These are phyloP conservation scores for Mormyrus hasselquistii DNA, from an alignment of 2,797 vertebrate species.

Conservation along the genomic window DNA sequence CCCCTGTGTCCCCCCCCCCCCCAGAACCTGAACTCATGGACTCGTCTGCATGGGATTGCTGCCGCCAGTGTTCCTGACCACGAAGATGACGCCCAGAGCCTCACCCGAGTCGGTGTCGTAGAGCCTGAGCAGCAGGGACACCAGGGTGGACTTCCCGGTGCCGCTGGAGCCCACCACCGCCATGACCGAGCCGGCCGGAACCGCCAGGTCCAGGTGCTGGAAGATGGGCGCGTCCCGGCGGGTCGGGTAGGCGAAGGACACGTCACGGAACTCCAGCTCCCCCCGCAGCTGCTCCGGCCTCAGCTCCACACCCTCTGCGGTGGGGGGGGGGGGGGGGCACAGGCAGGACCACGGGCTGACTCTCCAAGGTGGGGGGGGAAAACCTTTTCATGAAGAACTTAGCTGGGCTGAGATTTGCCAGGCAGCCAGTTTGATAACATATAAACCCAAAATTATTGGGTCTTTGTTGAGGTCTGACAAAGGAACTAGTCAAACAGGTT, in stretches of 20 bases:
- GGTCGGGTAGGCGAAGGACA: slow-evolving; percentile 83
- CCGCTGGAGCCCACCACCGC: slow-evolving; percentile 91
- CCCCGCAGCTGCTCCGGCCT: slow-evolving; percentile 71
- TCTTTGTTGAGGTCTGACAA: background rate
- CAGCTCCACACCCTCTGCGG: slow-evolving; percentile 73
- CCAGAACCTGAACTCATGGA: background rate
- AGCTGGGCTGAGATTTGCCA: background rate
- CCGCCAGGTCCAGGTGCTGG: slow-evolving; percentile 74
- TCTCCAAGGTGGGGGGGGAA: background rate
- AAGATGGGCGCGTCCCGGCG: slow-evolving; percentile 78
- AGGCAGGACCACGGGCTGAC: background rate
- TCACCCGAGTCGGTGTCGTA: slow-evolving; percentile 76
- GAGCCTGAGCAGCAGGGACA: slow-evolving; percentile 82
- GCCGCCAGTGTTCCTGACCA: background rate
- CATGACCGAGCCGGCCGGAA: slow-evolving; percentile 82
- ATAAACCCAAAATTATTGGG: background rate
- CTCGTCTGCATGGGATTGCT: background rate
- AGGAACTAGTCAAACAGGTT: background rate
- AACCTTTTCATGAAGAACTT: background rate
- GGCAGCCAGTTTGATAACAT: background rate
- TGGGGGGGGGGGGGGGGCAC: slow-evolving; percentile 17
- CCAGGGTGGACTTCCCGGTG: slow-evolving; percentile 86
- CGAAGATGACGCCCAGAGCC: slow-evolving; percentile 6
- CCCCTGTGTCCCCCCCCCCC: background rate
- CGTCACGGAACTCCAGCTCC: slow-evolving; percentile 71